phyloP scores from a whole-genome alignment of 2,113 vertebrate genomes.

The Apeltes quadracus region DNA sequence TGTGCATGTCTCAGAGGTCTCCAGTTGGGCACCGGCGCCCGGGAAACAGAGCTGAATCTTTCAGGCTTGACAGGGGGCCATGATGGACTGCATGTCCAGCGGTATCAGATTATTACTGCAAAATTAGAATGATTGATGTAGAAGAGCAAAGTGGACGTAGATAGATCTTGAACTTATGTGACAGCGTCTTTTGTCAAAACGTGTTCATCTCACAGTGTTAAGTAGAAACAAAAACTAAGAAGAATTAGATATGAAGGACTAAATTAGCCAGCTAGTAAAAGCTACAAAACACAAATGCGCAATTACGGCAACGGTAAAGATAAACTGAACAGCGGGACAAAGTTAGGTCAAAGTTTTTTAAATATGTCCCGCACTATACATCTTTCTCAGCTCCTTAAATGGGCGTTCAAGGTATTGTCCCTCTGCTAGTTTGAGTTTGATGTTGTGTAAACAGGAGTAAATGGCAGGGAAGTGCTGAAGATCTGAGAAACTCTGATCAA shows the following conservation, averaged over 20 bases:
- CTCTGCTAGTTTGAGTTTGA: conserved; percentile 40
- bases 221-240: background rate
- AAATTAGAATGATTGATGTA: background rate
- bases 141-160: background rate
- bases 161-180: background rate
- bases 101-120: background rate
- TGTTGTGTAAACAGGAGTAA: conserved; percentile 74
- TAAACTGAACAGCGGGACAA: conserved; percentile 17
- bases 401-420: conserved; percentile 48
- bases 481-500: conserved; percentile 77
- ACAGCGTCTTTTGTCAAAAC: conserved; percentile 1
- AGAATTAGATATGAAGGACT: background rate
- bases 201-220: background rate
- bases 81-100: conserved; percentile 30
- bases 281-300: background rate
- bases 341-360: conserved; percentile 14
- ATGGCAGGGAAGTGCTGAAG: conserved; percentile 67
- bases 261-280: background rate
- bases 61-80: conserved; percentile 30
- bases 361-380: conserved; percentile 15
- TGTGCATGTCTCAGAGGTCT: background rate
- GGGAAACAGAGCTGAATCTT: conserved; percentile 49
- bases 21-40: conserved; percentile 9
- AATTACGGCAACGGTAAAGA: conserved; percentile 9
- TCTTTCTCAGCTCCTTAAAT: conserved; percentile 28